Evolutionary conservation across 2,888 invertebrate genomes (phyloP), one percentile per base, ranked within the genome.

Genomic region (Hydrotaea cyrtoneurina): DNA sequence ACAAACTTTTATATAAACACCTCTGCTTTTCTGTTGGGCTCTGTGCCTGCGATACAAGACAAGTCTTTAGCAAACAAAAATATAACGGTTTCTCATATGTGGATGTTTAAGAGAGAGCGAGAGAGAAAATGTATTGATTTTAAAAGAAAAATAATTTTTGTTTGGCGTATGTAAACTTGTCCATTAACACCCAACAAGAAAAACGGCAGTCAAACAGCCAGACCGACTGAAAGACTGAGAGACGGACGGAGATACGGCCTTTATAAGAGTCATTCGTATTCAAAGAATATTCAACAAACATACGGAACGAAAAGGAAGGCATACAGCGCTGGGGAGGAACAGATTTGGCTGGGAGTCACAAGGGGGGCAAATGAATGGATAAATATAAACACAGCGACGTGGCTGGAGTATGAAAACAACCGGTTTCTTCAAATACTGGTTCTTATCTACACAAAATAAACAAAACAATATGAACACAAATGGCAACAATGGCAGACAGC

Each of bases 401-500:
- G 11, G 31, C 31, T 10, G 15, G 19, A 19, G 21, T 69, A 50
- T 50, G 21, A 50, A 73, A 13, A 39, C 23, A 74, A 74, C 74
- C 74, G 74, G 74, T 74, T 74, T 26, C 46, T 19, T 26, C 43
- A 74, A 71, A 74, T 62, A 74, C 74, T 62, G 46, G 74, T 74
- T 74, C 74, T 74, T 62, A 74, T 74, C 74, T 59, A 36, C 15
- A 36, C 15, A 59, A 62, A 74, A 73, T 57, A 73, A 73, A 74
- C 74, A 59, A 73, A 73, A 19, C 26, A 73, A 73, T 43, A 21
- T 26, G 55, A 55, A 21, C 15, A 50, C n/a, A 26, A 59, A 59
- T 55, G 55, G 59, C 59, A 59, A 26, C 59, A 69, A 69, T 59
- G 10, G 3, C 26, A 23, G 10, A 13, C 23, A 31, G 8, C 23